Evolutionary conservation across 2,113 vertebrate species (phyloP).

Genomic region (Capreolus pygargus): DNA sequence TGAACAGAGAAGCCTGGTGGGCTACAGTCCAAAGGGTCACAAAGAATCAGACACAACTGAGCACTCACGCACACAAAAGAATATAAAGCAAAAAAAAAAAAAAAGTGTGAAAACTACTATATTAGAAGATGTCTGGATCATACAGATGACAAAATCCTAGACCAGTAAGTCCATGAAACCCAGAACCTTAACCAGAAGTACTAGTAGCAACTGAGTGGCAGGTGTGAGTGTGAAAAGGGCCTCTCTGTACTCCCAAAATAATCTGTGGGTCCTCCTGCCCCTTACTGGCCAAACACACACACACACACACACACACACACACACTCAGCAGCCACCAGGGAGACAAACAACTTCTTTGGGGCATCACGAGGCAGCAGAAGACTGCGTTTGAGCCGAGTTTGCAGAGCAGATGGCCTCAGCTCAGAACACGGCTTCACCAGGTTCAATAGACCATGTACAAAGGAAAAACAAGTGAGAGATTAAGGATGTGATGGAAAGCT

Average conservation of each 20-base stretch:
- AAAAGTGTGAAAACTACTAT: background rate
- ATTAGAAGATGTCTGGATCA: background rate
- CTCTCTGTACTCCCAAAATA: background rate
- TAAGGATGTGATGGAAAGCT: background rate
- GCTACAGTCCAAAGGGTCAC: background rate
- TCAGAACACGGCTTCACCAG: background rate
- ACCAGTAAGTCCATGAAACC: background rate
- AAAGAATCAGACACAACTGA: background rate
- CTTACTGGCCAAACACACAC: background rate
- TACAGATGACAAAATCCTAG: background rate
- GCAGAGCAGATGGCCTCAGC: background rate
- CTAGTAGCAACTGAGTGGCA: background rate
- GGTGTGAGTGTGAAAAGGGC: background rate
- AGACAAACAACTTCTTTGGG: background rate
- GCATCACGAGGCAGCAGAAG: background rate
- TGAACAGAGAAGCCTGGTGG: background rate
- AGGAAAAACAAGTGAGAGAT: background rate
- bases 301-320: too few species aligned
- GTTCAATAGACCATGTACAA: background rate
- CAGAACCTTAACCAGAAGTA: background rate
- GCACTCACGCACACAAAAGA: background rate
- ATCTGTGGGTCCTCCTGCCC: background rate
- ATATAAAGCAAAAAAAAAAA: background rate
- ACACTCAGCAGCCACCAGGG: background rate
- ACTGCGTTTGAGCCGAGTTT: background rate